phyloP scores from a whole-genome alignment of 2,797 vertebrate species.

The Enteromius radiatus region DNA sequence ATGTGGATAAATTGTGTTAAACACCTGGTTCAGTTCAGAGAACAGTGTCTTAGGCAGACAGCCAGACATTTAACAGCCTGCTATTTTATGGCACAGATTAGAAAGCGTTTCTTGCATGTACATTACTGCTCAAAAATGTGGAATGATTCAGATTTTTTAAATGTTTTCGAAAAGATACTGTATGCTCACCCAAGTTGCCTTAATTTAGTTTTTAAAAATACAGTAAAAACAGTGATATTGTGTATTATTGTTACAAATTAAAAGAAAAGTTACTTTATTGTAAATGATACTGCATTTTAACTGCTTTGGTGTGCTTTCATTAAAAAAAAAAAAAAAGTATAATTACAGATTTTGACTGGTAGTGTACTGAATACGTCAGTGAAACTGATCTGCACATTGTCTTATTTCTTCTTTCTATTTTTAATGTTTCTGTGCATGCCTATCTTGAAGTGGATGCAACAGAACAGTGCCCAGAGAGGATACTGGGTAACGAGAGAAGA shows the following conservation, averaged over 20 bases:
- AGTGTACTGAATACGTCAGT: not conserved
- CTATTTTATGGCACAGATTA: conserved; percentile 31
- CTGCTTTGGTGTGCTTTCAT: not conserved
- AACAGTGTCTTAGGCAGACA: conserved; percentile 31
- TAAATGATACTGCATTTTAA: not conserved
- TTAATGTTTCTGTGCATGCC: not conserved
- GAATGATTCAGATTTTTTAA: not conserved
- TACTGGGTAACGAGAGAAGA: conserved; percentile 73
- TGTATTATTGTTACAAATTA: not conserved
- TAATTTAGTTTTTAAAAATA: not conserved
- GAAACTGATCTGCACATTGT: not conserved
- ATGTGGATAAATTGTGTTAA: conserved; percentile 35
- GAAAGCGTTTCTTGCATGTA: not conserved
- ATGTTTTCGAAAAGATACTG: not conserved
- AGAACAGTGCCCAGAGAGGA: conserved; percentile 76
- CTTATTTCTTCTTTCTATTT: not conserved
- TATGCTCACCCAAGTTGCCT: not conserved
- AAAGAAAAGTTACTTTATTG: not conserved
- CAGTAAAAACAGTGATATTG: not conserved
- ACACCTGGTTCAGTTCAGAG: conserved; percentile 42
- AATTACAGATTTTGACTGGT: not conserved
- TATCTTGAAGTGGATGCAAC: conserved; percentile 53
- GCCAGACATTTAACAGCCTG: conserved; percentile 19
- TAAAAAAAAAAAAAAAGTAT: not conserved
- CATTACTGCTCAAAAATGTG: not conserved